Percentiles rank a stretch among this genome's conserved stretches.
Evolutionary conservation across 2,113 vertebrate species (phyloP).

Genomic region (Scomber scombrus): DNA sequence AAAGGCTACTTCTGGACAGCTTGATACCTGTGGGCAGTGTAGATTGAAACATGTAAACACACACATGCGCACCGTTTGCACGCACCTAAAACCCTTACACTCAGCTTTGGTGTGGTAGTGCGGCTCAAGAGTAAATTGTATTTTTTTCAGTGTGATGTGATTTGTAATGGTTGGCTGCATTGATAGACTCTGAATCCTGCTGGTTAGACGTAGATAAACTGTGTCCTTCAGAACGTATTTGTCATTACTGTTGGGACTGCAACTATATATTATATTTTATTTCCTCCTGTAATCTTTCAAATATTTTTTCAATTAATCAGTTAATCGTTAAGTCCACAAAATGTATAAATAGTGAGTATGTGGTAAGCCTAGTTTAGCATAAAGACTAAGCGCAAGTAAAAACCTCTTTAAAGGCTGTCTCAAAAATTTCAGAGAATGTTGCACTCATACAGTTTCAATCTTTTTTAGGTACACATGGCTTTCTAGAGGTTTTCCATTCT

Average conservation of each 20-base stretch:
- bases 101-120: slow-evolving; percentile 28
- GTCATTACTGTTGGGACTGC: not conserved
- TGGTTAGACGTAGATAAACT: not conserved
- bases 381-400: too few species aligned
- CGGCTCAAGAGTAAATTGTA: slow-evolving; percentile 26
- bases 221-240: slow-evolving; percentile 11
- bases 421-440: too few species aligned
- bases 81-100: slow-evolving; percentile 12
- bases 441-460: too few species aligned
- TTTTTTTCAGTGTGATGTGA: slow-evolving; percentile 42
- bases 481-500: too few species aligned
- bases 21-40: slow-evolving; percentile 60
- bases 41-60: slow-evolving; percentile 39
- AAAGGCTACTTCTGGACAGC: slow-evolving; percentile 61
- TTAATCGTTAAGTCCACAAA: too few species aligned
- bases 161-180: slow-evolving; percentile 30
- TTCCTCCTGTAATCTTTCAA: not conserved
- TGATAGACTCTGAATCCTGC: not conserved
- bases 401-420: too few species aligned
- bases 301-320: not conserved
- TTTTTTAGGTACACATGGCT: too few species aligned
- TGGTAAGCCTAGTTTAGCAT: too few species aligned
- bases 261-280: not conserved
- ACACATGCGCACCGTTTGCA: not conserved
- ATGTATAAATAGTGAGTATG: too few species aligned